Base-by-base conservation (phyloP, 2,113 vertebrate genomes). In the Pseudois nayaur region DNA sequence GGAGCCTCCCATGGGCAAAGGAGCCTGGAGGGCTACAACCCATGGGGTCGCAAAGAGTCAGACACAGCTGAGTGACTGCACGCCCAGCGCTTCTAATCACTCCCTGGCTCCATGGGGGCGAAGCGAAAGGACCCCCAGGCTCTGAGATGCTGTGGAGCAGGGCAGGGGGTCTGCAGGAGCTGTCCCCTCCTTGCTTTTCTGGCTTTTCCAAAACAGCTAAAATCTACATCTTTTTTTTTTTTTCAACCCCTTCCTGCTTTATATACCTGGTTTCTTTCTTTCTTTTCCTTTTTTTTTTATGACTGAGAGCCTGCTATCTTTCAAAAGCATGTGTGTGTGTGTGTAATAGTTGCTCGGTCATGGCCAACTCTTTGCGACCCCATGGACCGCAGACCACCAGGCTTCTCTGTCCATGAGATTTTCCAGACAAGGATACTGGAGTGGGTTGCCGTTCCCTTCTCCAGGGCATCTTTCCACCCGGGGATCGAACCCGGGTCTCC, bases 91-190 rank as follows among this genome's bases (percentile, higher is more conserved):
- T 71, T 62, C 25, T 8, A 12, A 43, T 15, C 45, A 31, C 19
- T n/a, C 17, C 40, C n/a, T 0, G 11, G 25, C 48, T 50, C 59
- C 57, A 0, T 0, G 13, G 11, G 33, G 57, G 9, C 52, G 21
- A 29, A 83, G 33, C 19, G 15, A 85, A 23, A 45, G n/a, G 25
- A 9, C n/a, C 23, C 31, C 5, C 10, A 6, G 71, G 48, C 59
- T 67, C 43, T 29, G 54, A 48, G 8, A 64, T 11, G 59, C 29
- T 0, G 0, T 0, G 29, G 45, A 64, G 21, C 21, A 36, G 48
- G 21, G 14, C 6, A 74, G 74, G 27, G 19, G 15, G 5, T 40
- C 17, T 11, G n/a, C 3, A 4, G 19, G 8, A 55, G 2, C 19
- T 9, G 50, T 33, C 8, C 14, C 31, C 14, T 40, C 50, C n/a